A percentile compares a stretch with the other conserved stretches of the same genome.
phyloP scores from a whole-genome alignment of 2,888 invertebrate genomes.

The Ochropacha duplaris region DNA sequence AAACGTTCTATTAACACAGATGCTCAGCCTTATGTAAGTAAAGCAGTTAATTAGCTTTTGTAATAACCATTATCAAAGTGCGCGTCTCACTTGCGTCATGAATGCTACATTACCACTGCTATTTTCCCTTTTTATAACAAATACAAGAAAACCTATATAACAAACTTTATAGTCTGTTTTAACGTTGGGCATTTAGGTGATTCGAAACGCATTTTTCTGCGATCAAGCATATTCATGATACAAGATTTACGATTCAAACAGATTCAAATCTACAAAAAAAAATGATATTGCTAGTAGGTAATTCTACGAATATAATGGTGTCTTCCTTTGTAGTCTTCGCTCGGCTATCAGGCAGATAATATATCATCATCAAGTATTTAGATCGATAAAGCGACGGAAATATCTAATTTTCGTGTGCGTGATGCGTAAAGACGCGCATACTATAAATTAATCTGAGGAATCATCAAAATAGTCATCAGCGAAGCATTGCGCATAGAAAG shows the following conservation, averaged over 20 bases:
- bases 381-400: not conserved
- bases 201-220: no score
- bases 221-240: no score
- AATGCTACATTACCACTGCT: slow-evolving; percentile 23
- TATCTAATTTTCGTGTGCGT: not conserved
- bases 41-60: slow-evolving; percentile 59
- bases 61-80: slow-evolving; percentile 43
- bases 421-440: not conserved
- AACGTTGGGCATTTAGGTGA: not conserved
- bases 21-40: slow-evolving; percentile 69
- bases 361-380: not conserved
- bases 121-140: slow-evolving; percentile 11
- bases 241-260: no score
- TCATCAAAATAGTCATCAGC: not conserved
- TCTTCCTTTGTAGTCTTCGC: no score
- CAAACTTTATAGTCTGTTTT: not conserved
- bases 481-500: not conserved
- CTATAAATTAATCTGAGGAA: not conserved
- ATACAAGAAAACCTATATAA: not conserved
- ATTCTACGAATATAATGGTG: no score
- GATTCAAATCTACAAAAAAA: no score
- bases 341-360: not conserved
- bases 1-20: slow-evolving; percentile 73
- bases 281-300: no score
- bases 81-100: slow-evolving; percentile 38